phyloP scores from a whole-genome alignment of 2,797 vertebrate species.

The Coluber constrictor region DNA sequence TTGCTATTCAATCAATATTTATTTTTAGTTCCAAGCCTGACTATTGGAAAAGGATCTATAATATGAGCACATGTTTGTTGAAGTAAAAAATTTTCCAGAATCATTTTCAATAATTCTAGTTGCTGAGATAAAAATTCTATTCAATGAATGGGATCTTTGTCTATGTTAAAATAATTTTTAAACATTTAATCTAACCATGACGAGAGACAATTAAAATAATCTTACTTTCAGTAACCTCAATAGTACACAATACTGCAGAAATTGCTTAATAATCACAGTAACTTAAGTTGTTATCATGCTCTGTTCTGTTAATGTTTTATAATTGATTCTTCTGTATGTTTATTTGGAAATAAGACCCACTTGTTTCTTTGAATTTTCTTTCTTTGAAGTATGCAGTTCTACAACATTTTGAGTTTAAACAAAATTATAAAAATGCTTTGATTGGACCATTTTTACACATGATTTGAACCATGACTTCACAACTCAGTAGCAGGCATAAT shows the following conservation, averaged over 20 bases:
- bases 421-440: not conserved
- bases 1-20: not conserved
- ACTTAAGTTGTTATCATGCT: not conserved
- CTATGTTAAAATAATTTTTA: not conserved
- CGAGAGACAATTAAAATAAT: not conserved
- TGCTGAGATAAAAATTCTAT: not conserved
- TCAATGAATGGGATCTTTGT: not conserved
- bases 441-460: not conserved
- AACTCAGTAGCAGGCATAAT: not conserved
- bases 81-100: not conserved
- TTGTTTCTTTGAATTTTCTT: not conserved
- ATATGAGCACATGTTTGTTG: not conserved
- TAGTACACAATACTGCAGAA: not conserved
- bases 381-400: too few species aligned
- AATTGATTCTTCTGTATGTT: not conserved
- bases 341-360: not conserved
- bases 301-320: not conserved
- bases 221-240: not conserved
- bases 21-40: not conserved
- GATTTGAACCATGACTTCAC: not conserved
- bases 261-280: not conserved
- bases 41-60: not conserved
- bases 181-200: not conserved
- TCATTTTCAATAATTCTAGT: not conserved
- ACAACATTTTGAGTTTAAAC: not conserved